Base-by-base conservation (phyloP, 2,113 vertebrate species). In the Rhinolophus sinicus region DNA sequence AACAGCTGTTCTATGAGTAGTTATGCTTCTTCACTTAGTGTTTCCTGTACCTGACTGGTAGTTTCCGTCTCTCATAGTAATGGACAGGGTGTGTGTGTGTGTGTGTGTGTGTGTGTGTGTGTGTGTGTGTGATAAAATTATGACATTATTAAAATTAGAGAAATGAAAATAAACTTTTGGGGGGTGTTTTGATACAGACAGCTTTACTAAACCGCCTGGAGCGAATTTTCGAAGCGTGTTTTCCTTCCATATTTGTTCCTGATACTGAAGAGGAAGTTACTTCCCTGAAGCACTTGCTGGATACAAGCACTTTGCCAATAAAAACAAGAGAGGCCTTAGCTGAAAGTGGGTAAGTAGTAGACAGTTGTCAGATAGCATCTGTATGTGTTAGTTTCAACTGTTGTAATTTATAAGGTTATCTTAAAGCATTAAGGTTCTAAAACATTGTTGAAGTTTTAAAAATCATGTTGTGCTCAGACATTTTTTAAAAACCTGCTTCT, bases 211-310 rank as follows among this genome's bases (percentile, higher is more conserved):
- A 97, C 97, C 99, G 98, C 87, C 98, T 99, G 97, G 99, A 99
- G 94, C 98, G 98, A 98, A 98, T 99, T 97, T 98, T 99, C 96
- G 98, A 98, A 97, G 98, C 96, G 95, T 99, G 99, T 98, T 99
- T 99, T 98, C 99, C 99, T 94, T 98, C 98, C 56, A 96, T 98
- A 8, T 95, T 97, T 97, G 93, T 98, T 91, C 92, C 97, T 92
- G 97, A 97, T 80, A 80, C 98, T 86, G 98, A 98, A 92, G 98
- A 98, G 97, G 98, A 98, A 95, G 98, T 99, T 91, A 92, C 72
- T 94, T 98, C 99, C 24, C 98, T 99, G 93, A 98, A 97, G 97
- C 77, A 85, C 62, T 98, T 99, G 93, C 97, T 99, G 97, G 99
- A 99, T 96, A 97, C 98, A 89, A 94, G 97, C 98, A 94, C 95